Conservation (phyloP, 1,140 invertebrate genomes). For the Caenorhabditis brenneri region DNA sequence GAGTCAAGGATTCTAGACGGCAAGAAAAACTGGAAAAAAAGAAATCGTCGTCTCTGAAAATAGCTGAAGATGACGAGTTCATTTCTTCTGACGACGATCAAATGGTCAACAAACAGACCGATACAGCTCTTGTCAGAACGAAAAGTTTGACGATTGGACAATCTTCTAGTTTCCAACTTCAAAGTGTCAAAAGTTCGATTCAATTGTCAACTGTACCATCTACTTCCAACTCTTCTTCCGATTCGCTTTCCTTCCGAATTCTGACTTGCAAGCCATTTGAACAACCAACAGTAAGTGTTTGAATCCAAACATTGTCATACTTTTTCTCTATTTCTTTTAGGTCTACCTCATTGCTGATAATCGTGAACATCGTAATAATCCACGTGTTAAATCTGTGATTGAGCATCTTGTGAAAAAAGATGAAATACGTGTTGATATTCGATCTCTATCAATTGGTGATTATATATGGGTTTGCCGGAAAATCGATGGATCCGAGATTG, state of each 20-base stretch:
- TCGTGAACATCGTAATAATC: constrained; percentile 45
- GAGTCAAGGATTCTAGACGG: neutral
- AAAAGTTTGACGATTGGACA: neutral
- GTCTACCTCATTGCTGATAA: constrained; percentile 43
- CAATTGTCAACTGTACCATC: neutral
- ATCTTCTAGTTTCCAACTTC: neutral
- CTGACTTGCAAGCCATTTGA: constrained; percentile 34
- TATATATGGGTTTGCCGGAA: constrained; percentile 46
- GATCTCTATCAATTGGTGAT: constrained; percentile 43
- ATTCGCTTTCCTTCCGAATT: neutral
- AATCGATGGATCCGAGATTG: constrained; percentile 44
- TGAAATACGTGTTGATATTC: constrained; percentile 42
- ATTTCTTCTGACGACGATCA: neutral
- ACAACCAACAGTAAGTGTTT: constrained; percentile 1
- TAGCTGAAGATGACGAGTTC: neutral
- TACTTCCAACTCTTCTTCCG: neutral
- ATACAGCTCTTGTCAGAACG: neutral
- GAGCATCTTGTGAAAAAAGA: constrained; percentile 28
- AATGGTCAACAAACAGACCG: neutral
- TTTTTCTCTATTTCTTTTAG: neutral
- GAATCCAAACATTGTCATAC: neutral
- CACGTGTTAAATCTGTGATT: neutral
- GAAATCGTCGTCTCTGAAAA: neutral
- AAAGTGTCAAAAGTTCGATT: too few species aligned
- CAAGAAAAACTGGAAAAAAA: neutral